These are phyloP conservation scores for Zaprionus obscuricornis DNA, from an alignment of 2,888 invertebrate genomes.

Conservation along the genomic window DNA sequence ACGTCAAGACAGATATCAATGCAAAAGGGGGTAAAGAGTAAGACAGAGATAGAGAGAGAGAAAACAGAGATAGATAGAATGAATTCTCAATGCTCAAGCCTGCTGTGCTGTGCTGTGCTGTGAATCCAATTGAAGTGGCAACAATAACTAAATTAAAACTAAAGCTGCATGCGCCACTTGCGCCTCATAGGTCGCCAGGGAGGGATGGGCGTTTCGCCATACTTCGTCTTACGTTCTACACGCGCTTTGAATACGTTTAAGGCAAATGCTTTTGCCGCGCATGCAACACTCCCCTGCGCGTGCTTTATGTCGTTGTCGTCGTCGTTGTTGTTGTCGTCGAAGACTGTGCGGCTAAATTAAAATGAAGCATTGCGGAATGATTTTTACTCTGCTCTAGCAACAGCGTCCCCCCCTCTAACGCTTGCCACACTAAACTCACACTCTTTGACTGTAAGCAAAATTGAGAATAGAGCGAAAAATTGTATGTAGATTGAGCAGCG, in stretches of 20 bases:
- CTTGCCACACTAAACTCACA: background rate
- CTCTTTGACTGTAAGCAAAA: too few relatives aligned
- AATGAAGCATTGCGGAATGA: constrained; percentile 72
- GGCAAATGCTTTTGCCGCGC: constrained; percentile 40
- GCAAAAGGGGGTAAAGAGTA: background rate
- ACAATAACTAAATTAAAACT: constrained; percentile 77
- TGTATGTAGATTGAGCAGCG: too few relatives aligned
- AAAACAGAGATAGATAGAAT: too few relatives aligned
- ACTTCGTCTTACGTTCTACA: constrained; percentile 53
- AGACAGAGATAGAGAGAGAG: background rate
- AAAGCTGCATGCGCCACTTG: constrained; percentile 51
- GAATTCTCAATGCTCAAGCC: too few relatives aligned
- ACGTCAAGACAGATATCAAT: constrained; percentile 21
- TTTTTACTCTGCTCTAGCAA: too few relatives aligned
- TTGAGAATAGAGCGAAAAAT: constrained; percentile 10
- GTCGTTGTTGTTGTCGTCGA: too few relatives aligned
- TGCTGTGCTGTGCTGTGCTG: constrained; percentile 7
- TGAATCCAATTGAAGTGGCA: constrained; percentile 65
- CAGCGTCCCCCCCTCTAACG: constrained; percentile 25
- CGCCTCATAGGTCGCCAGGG: background rate
- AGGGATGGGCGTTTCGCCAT: constrained; percentile 16
- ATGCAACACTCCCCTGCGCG: background rate
- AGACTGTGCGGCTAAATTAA: constrained; percentile 56
- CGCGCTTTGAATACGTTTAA: constrained; percentile 74
- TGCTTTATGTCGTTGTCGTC: background rate